Evolutionary conservation across 2,113 vertebrate genomes (phyloP).

Genomic region (Uropsilus gracilis): DNA sequence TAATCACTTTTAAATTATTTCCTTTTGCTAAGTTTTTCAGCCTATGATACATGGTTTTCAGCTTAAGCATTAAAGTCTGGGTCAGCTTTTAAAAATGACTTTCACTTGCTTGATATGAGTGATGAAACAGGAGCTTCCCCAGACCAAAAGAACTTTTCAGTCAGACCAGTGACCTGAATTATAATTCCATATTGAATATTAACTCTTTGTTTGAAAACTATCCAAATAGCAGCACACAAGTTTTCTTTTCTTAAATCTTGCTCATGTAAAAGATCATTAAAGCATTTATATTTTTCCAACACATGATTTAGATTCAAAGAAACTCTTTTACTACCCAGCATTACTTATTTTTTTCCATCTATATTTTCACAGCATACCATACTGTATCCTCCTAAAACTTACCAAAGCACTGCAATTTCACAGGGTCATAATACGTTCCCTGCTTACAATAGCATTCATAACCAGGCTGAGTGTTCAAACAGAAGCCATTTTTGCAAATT

Average conservation of each 20-base stretch:
- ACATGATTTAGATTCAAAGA: not conserved
- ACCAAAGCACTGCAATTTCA: slow-evolving; percentile 96
- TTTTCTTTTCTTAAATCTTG: slow-evolving; percentile 47
- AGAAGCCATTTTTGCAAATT: slow-evolving; percentile 97
- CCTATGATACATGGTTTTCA: slow-evolving; percentile 73
- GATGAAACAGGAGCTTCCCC: slow-evolving; percentile 74
- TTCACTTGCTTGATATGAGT: slow-evolving; percentile 71
- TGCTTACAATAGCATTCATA: slow-evolving; percentile 98
- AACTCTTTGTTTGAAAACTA: slow-evolving; percentile 62
- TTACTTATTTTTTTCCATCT: slow-evolving; percentile 68
- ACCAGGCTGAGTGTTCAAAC: slow-evolving; percentile 91
- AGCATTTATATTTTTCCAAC: slow-evolving; percentile 47
- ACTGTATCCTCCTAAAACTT: slow-evolving; percentile 78
- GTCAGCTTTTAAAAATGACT: slow-evolving; percentile 70
- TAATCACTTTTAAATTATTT: slow-evolving; percentile 76
- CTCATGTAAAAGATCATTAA: slow-evolving; percentile 53
- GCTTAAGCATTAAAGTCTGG: slow-evolving; percentile 79
- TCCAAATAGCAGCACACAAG: not conserved
- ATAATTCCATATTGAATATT: slow-evolving; percentile 74
- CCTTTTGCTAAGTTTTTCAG: slow-evolving; percentile 78
- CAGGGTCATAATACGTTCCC: slow-evolving; percentile 94
- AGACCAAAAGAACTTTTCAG: slow-evolving; percentile 61
- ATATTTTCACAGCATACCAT: slow-evolving; percentile 58
- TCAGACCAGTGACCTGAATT: slow-evolving; percentile 66
- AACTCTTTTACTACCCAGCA: not conserved